phyloP scores from a whole-genome alignment of 2,113 vertebrate genomes.

The Okapia johnstoni region DNA sequence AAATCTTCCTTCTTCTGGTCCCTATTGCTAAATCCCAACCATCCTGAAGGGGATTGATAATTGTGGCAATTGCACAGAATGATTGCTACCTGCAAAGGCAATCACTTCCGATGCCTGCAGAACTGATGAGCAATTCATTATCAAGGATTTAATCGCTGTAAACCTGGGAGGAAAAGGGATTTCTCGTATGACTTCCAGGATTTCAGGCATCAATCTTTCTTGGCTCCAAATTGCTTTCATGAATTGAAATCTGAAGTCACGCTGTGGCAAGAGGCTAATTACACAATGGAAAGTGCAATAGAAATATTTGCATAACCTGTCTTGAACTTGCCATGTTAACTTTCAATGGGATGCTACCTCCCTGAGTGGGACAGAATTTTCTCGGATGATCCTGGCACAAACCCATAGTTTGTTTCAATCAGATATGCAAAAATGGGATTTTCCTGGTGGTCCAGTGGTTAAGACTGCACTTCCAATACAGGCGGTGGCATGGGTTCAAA shows the following conservation, averaged over 20 bases:
- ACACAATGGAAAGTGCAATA: neutral
- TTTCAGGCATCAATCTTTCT: neutral
- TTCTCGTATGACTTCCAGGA: constrained; percentile 41
- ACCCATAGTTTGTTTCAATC: neutral
- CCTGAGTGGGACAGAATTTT: neutral
- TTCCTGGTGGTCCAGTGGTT: neutral
- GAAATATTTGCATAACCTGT: constrained; percentile 51
- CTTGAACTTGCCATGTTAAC: neutral
- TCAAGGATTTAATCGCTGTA: constrained; percentile 80
- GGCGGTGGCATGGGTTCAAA: accelerated
- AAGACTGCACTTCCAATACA: neutral
- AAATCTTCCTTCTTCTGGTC: constrained; percentile 59
- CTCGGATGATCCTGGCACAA: neutral
- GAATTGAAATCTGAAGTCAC: constrained; percentile 10
- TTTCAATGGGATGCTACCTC: neutral
- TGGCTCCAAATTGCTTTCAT: constrained; percentile 28
- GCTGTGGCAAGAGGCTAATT: constrained; percentile 4
- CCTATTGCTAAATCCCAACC: constrained; percentile 74
- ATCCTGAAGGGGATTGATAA: constrained; percentile 78
- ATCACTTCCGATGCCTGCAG: constrained; percentile 77
- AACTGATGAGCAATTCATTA: constrained; percentile 82
- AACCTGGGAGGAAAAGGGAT: constrained; percentile 40
- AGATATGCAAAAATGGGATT: neutral
- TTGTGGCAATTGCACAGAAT: constrained; percentile 71
- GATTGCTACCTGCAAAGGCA: constrained; percentile 81